Evolutionary conservation across 2,113 vertebrate genomes (phyloP), one percentile per base, ranked within the genome.

Genomic region (Helogale parvula): DNA sequence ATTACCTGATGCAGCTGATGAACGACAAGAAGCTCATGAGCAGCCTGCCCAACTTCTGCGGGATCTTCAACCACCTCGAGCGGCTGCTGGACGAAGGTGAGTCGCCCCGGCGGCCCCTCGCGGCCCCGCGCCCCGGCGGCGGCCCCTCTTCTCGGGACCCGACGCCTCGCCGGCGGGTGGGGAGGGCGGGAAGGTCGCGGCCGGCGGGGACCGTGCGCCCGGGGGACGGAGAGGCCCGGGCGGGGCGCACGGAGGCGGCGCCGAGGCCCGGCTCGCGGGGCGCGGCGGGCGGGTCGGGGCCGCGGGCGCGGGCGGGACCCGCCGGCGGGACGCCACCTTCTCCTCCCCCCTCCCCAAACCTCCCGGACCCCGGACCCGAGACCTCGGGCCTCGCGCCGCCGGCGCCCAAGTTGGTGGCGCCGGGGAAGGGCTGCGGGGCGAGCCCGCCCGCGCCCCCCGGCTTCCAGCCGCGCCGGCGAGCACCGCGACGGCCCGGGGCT

Each of bases 1-100:
- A 99, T 99, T 99, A 99, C 98, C 99, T 99, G 97, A 99, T 99
- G 99, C 99, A 99, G 99, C 99, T 99, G 94, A 99, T 99, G 99
- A 99, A 99, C 99, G 99, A 99, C 98, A 99, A 99, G 98, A 99
- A 99, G 98, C 99, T 99, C 97, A 99, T 99, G 99, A 99, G 99
- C 98, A 99, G 99, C 94, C 99, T 99, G 98, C 99, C 99, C 96
- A 99, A 99, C 99, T 99, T 99, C 99, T 99, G 99, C 98, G 99
- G 99, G 98, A 99, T 99, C 98, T 99, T 99, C 98, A 99, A 99
- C 99, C 99, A 99, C 98, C 99, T 99, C 96, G 99, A 99, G 99
- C 98, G 99, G 98, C 99, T 99, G 90, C 98, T 99, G 99, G 99
- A 99, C 97, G 99, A 99, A 99, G 99, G 99, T 99, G 99, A 98